A percentile compares a stretch with the other conserved stretches of the same genome.
Evolutionary conservation across 2,888 invertebrate species (phyloP).

Genomic region (Drosophila paucipuncta): DNA sequence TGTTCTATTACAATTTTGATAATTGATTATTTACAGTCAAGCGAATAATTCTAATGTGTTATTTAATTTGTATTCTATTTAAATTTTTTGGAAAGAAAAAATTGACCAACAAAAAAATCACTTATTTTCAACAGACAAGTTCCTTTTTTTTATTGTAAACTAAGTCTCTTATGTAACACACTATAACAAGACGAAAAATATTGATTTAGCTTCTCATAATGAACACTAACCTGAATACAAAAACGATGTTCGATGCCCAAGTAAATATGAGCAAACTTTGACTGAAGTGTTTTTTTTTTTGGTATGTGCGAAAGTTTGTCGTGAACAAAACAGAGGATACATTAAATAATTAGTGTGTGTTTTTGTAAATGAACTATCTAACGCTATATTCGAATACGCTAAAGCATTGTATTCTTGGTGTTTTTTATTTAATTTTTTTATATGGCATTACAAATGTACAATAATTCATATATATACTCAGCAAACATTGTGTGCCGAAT

Average conservation of each 20-base stretch:
- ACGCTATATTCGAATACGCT: constrained; percentile 9
- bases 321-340: neutral
- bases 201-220: neutral
- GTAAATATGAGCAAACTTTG: neutral
- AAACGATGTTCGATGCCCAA: neutral
- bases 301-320: neutral
- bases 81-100: neutral
- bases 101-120: neutral
- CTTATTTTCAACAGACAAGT: neutral
- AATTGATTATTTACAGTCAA: constrained; percentile 55
- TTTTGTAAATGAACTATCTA: constrained; percentile 31
- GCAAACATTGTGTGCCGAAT: constrained; percentile 13
- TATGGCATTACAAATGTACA: constrained; percentile 7
- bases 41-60: constrained; percentile 22
- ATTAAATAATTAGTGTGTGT: neutral
- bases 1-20: constrained; percentile 44
- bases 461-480: constrained; percentile 12
- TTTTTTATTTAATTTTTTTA: neutral
- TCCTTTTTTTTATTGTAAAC: neutral
- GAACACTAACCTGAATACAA: neutral
- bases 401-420: constrained; percentile 2
- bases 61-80: constrained; percentile 2
- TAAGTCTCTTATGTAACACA: neutral
- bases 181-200: neutral
- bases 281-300: neutral